Conservation (phyloP, 2,797 vertebrate genomes). For the Melanogrammus aeglefinus region DNA sequence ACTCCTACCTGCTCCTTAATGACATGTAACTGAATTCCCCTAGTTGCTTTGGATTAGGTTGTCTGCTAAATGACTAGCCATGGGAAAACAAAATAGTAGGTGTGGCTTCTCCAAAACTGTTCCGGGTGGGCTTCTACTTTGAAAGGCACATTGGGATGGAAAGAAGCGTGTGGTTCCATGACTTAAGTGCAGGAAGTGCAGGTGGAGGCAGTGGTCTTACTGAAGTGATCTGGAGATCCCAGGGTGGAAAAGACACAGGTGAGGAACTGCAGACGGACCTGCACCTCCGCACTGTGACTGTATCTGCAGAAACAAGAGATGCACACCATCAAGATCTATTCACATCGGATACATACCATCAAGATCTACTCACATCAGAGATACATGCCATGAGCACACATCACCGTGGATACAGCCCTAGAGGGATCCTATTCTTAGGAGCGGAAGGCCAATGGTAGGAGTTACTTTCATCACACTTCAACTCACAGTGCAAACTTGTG, state of each 20-base stretch:
- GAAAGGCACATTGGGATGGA: neutral
- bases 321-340: neutral
- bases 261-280: conserved; percentile 96
- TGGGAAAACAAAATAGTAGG: neutral
- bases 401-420: neutral
- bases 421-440: neutral
- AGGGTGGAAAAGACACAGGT: conserved; percentile 98
- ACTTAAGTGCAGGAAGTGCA: neutral
- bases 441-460: neutral
- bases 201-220: conserved; percentile 72
- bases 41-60: neutral
- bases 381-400: neutral
- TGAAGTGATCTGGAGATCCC: conserved; percentile 97
- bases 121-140: neutral
- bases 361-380: neutral
- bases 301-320: conserved; percentile 75
- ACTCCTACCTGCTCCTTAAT: neutral
- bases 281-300: conserved; percentile 96
- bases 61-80: too few species aligned
- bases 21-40: neutral
- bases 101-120: neutral
- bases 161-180: neutral
- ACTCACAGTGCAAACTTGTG: conserved; percentile 96
- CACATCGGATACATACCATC: neutral
- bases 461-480: neutral